Percentiles rank a stretch among this genome's conserved stretches.
phyloP scores from a whole-genome alignment of 2,888 invertebrate genomes.

The Caenorhabditis sp. region DNA sequence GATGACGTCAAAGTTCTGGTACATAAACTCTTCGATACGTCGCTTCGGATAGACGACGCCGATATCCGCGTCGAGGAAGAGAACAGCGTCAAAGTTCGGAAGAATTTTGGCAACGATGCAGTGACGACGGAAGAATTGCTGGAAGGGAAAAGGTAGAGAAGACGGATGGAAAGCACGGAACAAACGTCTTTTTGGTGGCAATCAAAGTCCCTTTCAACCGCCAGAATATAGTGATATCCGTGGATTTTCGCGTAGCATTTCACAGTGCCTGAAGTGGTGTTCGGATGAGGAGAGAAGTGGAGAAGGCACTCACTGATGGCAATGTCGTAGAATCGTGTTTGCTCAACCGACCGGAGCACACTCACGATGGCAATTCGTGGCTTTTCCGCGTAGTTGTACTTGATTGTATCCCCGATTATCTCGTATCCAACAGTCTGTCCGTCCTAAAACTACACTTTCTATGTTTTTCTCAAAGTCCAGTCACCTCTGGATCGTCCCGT shows the following conservation, averaged over 20 bases:
- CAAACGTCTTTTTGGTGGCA: constrained; percentile 57
- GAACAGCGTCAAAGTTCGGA: constrained; percentile 50
- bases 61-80: constrained; percentile 62
- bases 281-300: background rate
- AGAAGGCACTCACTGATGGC: constrained; percentile 37
- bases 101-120: constrained; percentile 54
- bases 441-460: constrained; percentile 6
- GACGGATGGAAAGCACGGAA: background rate
- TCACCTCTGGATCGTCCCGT: constrained; percentile 31
- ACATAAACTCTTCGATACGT: constrained; percentile 58
- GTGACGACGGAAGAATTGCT: constrained; percentile 63
- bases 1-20: constrained; percentile 49
- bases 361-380: constrained; percentile 42
- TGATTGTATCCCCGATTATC: constrained; percentile 37
- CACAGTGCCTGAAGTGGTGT: constrained; percentile 33
- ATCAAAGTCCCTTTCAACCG: constrained; percentile 33
- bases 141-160: constrained; percentile 8
- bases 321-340: constrained; percentile 28
- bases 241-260: constrained; percentile 57
- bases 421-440: constrained; percentile 42
- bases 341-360: constrained; percentile 15
- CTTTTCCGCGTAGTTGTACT: constrained; percentile 30
- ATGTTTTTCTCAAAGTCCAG: background rate
- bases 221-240: constrained; percentile 42
- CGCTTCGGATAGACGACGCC: constrained; percentile 63